phyloP scores from a whole-genome alignment of 2,888 invertebrate genomes.

The Apotomis betuletana region DNA sequence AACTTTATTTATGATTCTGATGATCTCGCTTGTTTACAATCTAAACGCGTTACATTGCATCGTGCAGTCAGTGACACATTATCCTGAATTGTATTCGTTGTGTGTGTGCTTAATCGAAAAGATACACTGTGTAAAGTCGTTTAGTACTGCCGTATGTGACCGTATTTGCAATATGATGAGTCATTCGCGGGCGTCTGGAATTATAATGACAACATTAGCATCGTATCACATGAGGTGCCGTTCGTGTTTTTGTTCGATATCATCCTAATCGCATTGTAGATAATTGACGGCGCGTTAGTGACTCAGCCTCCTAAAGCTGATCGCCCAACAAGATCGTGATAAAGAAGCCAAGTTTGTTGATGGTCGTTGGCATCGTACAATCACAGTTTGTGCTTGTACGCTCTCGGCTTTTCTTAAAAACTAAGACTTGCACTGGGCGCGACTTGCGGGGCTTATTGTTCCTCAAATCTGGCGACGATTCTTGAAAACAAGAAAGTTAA shows the following conservation, averaged over 20 bases:
- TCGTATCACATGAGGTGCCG: slow-evolving; percentile 29
- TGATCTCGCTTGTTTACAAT: slow-evolving; percentile 7
- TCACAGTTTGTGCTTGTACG: background rate
- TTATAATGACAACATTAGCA: slow-evolving; percentile 37
- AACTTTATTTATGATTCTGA: slow-evolving; percentile 6
- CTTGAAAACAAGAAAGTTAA: too few relatives aligned
- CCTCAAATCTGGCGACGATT: too few relatives aligned
- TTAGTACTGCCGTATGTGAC: slow-evolving; percentile 14
- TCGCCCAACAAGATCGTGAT: background rate
- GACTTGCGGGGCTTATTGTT: too few relatives aligned
- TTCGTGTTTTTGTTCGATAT: slow-evolving; percentile 36
- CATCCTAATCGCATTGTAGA: slow-evolving; percentile 28
- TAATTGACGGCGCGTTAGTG: slow-evolving; percentile 31
- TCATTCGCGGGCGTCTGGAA: slow-evolving; percentile 29
- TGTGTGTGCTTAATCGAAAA: slow-evolving; percentile 24
- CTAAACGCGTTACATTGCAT: slow-evolving; percentile 26
- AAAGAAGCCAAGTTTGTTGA: slow-evolving; percentile 2
- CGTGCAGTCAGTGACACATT: slow-evolving; percentile 23
- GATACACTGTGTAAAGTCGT: slow-evolving; percentile 7
- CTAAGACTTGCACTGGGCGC: too few relatives aligned
- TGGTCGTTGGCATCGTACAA: background rate
- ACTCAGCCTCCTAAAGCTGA: slow-evolving; percentile 24
- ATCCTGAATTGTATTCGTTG: slow-evolving; percentile 15
- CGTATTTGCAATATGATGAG: slow-evolving; percentile 31
- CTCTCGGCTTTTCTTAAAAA: too few relatives aligned